Conservation (phyloP, 2,113 vertebrate species). For the Etia nguti region DNA sequence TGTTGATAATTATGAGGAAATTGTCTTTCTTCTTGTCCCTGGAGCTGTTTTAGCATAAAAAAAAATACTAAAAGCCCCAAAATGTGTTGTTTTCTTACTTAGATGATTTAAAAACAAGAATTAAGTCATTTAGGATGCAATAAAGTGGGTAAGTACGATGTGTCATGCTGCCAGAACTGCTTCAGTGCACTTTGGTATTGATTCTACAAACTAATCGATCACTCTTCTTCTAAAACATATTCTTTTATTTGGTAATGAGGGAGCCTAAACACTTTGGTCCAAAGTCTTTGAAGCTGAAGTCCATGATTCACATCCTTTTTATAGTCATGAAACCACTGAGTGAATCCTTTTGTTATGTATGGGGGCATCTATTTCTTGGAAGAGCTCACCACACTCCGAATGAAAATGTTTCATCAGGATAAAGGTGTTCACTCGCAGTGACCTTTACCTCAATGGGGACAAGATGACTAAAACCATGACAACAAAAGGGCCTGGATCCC, state of each 20-base stretch:
- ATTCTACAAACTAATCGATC: not conserved
- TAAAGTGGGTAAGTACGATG: not conserved
- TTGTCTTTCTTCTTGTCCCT: not conserved
- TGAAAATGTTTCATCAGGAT: not conserved
- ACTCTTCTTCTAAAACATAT: not conserved
- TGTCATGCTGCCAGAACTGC: not conserved
- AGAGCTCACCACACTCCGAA: not conserved
- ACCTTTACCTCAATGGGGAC: not conserved
- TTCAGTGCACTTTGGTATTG: not conserved
- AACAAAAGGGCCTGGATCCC: not conserved
- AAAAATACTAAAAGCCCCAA: not conserved
- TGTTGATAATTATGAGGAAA: not conserved
- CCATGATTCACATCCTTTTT: not conserved
- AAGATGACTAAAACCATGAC: not conserved
- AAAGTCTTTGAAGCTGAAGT: not conserved
- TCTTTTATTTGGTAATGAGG: not conserved
- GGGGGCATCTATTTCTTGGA: not conserved
- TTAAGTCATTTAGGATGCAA: not conserved
- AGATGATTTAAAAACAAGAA: not conserved
- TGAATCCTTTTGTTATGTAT: not conserved
- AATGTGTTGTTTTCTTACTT: not conserved
- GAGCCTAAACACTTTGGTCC: not conserved
- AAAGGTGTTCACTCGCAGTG: not conserved
- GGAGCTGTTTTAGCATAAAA: not conserved
- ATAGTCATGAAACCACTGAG: not conserved